A percentile compares a stretch with the other conserved stretches of the same genome.
phyloP scores from a whole-genome alignment of 2,888 invertebrate genomes.

The Agrochola lota region DNA sequence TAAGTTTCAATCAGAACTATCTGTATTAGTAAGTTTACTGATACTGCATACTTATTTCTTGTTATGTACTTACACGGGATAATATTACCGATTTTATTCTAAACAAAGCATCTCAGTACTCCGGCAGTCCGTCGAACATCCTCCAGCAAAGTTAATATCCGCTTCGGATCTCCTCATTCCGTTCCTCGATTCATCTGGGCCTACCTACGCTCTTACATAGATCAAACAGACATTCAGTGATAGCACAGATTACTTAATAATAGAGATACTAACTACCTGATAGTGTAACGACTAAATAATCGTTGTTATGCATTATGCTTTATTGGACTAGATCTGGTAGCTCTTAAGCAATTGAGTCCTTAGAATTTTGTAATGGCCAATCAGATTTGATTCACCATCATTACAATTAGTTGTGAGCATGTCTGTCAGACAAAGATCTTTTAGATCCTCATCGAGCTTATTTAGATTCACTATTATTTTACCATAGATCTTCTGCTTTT shows the following conservation, averaged over 20 bases:
- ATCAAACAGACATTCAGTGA: constrained; percentile 4
- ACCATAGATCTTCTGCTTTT: not conserved
- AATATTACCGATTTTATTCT: not conserved
- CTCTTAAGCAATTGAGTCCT: constrained; percentile 37
- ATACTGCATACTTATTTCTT: not conserved
- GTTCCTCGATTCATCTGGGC: constrained; percentile 63
- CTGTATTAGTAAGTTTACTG: not conserved
- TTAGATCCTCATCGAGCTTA: not conserved
- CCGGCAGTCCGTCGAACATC: constrained; percentile 63
- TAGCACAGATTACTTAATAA: constrained; percentile 40
- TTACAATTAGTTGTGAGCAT: not conserved
- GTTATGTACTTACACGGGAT: not conserved
- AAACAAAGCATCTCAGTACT: constrained; percentile 39
- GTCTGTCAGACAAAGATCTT: not conserved
- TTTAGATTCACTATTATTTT: not conserved
- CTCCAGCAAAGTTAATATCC: constrained; percentile 77
- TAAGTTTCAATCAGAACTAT: not conserved
- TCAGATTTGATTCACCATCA: constrained; percentile 22
- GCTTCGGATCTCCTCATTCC: constrained; percentile 70
- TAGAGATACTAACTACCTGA: constrained; percentile 44
- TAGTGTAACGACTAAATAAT: constrained; percentile 47
- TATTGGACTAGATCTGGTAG: constrained; percentile 41
- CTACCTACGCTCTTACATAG: constrained; percentile 28
- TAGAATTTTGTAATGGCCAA: constrained; percentile 9
- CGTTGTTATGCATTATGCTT: constrained; percentile 27